Conservation (phyloP, 2,797 vertebrate genomes). For the Acrocephalus scirpaceus region DNA sequence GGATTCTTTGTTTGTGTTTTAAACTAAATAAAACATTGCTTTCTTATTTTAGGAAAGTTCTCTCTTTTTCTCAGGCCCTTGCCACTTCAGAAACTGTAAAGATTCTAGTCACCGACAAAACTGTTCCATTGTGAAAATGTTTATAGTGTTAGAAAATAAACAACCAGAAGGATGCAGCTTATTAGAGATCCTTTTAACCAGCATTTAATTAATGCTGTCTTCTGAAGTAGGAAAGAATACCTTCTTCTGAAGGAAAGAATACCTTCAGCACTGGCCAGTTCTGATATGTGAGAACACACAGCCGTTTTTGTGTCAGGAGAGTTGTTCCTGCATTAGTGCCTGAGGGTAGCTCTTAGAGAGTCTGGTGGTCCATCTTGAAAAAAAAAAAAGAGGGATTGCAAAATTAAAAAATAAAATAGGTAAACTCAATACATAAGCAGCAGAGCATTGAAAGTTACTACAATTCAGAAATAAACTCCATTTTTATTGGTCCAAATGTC, state of each 20-base stretch:
- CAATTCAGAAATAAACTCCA: background rate
- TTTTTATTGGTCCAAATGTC: background rate
- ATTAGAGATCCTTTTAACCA: conserved; percentile 32
- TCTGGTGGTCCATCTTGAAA: background rate
- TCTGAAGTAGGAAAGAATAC: background rate
- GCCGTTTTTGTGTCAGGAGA: conserved; percentile 27
- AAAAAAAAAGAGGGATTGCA: background rate
- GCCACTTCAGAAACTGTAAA: background rate
- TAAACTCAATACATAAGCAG: background rate
- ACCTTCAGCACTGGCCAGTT: conserved; percentile 9
- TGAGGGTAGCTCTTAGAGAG: background rate
- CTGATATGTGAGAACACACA: background rate
- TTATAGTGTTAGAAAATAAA: background rate
- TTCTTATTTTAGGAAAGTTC: background rate
- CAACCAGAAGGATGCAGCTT: conserved; percentile 8
- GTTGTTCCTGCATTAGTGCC: background rate
- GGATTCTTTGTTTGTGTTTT: background rate
- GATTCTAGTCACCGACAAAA: background rate
- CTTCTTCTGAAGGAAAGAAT: background rate
- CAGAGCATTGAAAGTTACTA: background rate
- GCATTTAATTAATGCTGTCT: conserved; percentile 15
- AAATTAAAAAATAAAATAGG: background rate
- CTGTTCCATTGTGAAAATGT: background rate
- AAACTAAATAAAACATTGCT: background rate
- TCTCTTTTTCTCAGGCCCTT: background rate